Conservation (phyloP, 2,888 invertebrate genomes). For the Lottia gigantea region DNA sequence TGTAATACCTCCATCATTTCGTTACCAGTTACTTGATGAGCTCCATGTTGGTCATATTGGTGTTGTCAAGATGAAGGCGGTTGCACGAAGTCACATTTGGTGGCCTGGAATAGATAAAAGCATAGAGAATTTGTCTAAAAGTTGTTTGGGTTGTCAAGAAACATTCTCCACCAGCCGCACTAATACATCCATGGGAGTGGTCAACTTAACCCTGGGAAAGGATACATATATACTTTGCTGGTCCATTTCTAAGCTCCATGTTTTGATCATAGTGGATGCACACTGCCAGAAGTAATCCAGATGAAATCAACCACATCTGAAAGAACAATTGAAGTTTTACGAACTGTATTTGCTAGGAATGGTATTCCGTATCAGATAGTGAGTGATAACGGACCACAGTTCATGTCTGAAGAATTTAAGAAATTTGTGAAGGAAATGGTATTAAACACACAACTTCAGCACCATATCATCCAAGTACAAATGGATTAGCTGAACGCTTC, state of each 20-base stretch:
- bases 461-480: conserved; percentile 50
- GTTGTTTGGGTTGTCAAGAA: neutral
- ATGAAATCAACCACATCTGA: conserved; percentile 29
- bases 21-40: conserved; percentile 26
- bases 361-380: conserved; percentile 54
- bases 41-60: conserved; percentile 47
- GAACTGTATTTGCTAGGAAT: conserved; percentile 37
- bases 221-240: conserved; percentile 67
- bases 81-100: conserved; percentile 43
- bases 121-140: conserved; percentile 33
- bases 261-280: conserved; percentile 64
- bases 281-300: conserved; percentile 60
- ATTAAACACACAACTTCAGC: conserved; percentile 31
- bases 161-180: conserved; percentile 31
- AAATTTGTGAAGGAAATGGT: conserved; percentile 36
- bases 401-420: conserved; percentile 44
- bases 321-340: conserved; percentile 35
- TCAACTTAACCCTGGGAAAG: conserved; percentile 56
- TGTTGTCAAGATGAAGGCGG: conserved; percentile 40
- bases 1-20: too few relatives aligned
- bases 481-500: conserved; percentile 51
- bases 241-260: too few relatives aligned
- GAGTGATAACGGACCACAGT: conserved; percentile 59
- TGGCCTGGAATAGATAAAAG: conserved; percentile 35
- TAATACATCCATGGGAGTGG: conserved; percentile 41